Evolutionary conservation across 1,140 invertebrate genomes (phyloP).

Genomic region (Aphelenchoides avenae): DNA sequence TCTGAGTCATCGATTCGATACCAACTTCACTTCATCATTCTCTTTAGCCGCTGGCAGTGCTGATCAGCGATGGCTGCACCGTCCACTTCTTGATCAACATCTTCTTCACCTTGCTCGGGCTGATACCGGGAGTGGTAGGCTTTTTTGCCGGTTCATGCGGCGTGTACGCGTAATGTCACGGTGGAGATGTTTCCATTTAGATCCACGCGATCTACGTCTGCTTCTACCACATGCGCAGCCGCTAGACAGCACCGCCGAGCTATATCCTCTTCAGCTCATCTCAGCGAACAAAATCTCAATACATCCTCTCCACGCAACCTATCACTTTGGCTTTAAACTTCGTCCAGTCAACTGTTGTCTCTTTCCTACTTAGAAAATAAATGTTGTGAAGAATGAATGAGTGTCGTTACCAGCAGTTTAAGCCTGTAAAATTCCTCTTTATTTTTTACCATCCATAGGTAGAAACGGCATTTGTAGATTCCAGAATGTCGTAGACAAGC

Average conservation of each 20-base stretch:
- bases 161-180: neutral
- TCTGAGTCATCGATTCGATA: constrained; percentile 9
- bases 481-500: neutral
- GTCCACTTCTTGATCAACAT: constrained; percentile 35
- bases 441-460: neutral
- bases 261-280: neutral
- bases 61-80: constrained; percentile 34
- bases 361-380: neutral
- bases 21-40: constrained; percentile 6
- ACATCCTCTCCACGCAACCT: no score
- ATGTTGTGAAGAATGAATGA: neutral
- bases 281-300: no score
- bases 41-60: constrained; percentile 45
- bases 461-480: neutral
- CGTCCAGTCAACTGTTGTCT: neutral
- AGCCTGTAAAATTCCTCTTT: neutral
- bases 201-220: constrained; percentile 45
- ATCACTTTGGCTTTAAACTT: neutral
- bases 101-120: constrained; percentile 31
- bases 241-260: no score
- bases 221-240: constrained; percentile 22
- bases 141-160: constrained; percentile 6
- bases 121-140: constrained; percentile 41
- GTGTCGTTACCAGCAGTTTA: neutral
- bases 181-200: constrained; percentile 9